phyloP scores from a whole-genome alignment of 2,113 vertebrate genomes.

The Pelusios castaneus region DNA sequence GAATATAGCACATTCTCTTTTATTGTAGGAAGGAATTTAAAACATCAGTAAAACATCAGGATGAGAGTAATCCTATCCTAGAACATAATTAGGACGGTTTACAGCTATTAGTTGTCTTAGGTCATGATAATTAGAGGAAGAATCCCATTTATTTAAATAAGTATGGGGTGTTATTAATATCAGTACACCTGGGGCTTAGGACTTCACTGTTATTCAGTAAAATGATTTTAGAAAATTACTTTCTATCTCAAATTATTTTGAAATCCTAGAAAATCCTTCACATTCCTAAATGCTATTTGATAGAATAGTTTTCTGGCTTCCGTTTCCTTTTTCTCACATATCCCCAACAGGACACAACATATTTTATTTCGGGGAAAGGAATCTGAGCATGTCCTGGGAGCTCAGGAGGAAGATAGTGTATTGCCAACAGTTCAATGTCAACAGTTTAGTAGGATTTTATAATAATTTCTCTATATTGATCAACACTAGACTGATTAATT shows the following conservation, averaged over 20 bases:
- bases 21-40: slow-evolving; percentile 40
- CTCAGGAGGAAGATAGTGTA: neutral
- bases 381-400: neutral
- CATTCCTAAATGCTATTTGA: neutral
- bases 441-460: neutral
- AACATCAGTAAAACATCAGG: slow-evolving; percentile 54
- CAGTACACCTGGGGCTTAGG: neutral
- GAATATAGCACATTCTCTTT: neutral
- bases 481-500: neutral
- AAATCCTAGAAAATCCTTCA: neutral
- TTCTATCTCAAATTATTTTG: neutral
- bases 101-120: slow-evolving; percentile 46
- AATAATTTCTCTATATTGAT: neutral
- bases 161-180: neutral
- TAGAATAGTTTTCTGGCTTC: neutral
- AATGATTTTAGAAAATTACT: neutral
- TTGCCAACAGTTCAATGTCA: neutral
- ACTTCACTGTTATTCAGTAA: neutral
- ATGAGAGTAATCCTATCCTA: slow-evolving; percentile 59
- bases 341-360: neutral
- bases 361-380: neutral
- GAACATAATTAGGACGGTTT: slow-evolving; percentile 55
- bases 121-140: slow-evolving; percentile 28
- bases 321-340: neutral
- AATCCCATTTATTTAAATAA: slow-evolving; percentile 52